Conservation (phyloP, 2,113 vertebrate species). For the Ariopsis seemanni region DNA sequence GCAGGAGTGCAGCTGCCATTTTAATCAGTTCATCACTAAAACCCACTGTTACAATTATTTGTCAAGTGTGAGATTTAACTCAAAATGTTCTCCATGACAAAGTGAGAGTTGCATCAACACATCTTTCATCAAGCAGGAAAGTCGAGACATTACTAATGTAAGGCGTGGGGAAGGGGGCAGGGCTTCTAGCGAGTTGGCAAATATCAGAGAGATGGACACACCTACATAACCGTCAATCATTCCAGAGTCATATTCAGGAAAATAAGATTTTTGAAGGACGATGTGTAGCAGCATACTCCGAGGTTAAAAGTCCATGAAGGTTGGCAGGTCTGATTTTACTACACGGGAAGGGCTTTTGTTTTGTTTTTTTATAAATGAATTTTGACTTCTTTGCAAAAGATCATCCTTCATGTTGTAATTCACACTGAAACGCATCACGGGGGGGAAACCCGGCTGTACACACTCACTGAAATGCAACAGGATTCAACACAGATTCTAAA, state of each 20-base stretch:
- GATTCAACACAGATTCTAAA: not conserved
- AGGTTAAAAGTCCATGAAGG: not conserved
- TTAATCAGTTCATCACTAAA: not conserved
- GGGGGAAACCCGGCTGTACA: not conserved
- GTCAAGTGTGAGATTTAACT: not conserved
- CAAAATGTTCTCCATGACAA: not conserved
- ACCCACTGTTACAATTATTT: not conserved
- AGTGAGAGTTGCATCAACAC: no score
- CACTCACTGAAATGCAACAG: conserved; percentile 36
- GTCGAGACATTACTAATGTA: not conserved
- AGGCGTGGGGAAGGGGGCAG: not conserved
- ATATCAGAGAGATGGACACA: no score
- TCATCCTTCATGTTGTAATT: not conserved
- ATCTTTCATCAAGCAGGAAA: not conserved
- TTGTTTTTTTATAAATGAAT: not conserved
- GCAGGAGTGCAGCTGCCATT: not conserved
- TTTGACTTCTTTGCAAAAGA: not conserved
- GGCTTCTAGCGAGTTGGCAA: not conserved
- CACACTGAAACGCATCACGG: not conserved
- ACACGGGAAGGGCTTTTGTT: conserved; percentile 1
- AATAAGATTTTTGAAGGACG: not conserved
- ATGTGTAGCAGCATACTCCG: not conserved
- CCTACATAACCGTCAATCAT: no score
- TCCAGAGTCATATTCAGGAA: no score
- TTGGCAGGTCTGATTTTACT: not conserved